Evolutionary conservation across 1,140 invertebrate species (phyloP).

Genomic region (Drosophila pseudoobscura): DNA sequence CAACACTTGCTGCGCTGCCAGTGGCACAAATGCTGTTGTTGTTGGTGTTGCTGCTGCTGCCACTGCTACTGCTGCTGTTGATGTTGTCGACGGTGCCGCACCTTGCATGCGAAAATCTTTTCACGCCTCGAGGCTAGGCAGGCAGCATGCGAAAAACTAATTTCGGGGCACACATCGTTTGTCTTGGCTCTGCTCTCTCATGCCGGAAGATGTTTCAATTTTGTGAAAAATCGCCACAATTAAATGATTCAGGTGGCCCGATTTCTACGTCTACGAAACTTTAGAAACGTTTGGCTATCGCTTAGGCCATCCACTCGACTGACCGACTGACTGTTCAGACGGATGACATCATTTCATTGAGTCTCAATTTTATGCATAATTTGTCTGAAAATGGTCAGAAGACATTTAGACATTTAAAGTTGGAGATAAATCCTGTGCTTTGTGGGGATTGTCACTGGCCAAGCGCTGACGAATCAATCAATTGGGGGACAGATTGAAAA

Average conservation of each 20-base stretch:
- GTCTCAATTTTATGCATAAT: constrained; percentile 62
- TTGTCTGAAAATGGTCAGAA: constrained; percentile 73
- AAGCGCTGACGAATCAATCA: constrained; percentile 70
- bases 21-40: constrained; percentile 5
- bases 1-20: constrained; percentile 69
- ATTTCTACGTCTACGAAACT: constrained; percentile 46
- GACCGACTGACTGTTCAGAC: constrained; percentile 9
- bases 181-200: constrained; percentile 46
- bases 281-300: too few relatives aligned
- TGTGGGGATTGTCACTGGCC: constrained; percentile 61
- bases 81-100: constrained; percentile 53
- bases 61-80: constrained; percentile 22
- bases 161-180: constrained; percentile 78
- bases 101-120: constrained; percentile 79
- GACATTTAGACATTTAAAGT: constrained; percentile 56
- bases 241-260: constrained; percentile 74
- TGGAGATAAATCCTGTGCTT: constrained; percentile 61
- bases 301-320: background rate
- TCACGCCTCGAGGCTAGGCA: constrained; percentile 64
- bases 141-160: constrained; percentile 78
- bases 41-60: constrained; percentile 1
- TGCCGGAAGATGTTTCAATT: constrained; percentile 81
- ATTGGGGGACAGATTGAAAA: constrained; percentile 40
- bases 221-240: constrained; percentile 77
- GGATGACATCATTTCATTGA: constrained; percentile 63